Conservation (phyloP, 2,888 invertebrate genomes). For the Epicampocera succincta region DNA sequence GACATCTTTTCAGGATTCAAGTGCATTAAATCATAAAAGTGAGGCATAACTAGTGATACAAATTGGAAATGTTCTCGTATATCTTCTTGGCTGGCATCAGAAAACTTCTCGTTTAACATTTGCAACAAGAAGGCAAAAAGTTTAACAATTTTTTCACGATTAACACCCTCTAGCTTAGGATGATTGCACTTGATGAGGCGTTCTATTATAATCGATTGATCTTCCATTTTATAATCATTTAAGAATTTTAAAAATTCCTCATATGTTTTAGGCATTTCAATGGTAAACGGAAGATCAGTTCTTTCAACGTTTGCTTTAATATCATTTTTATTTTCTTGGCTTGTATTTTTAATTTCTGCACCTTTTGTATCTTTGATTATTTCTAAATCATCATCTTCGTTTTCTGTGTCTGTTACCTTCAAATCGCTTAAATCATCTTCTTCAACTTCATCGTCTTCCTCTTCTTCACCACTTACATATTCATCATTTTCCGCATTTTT, state of each 20-base stretch:
- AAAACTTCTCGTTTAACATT: conserved; percentile 87
- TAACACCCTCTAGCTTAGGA: conserved; percentile 89
- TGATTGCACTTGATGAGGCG: conserved; percentile 94
- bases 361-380: not conserved
- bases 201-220: conserved; percentile 88
- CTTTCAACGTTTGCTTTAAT: conserved; percentile 70
- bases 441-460: conserved; percentile 78
- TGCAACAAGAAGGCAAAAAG: conserved; percentile 90
- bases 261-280: conserved; percentile 84
- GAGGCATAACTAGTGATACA: conserved; percentile 84
- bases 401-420: conserved; percentile 79
- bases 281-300: conserved; percentile 85
- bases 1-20: conserved; percentile 87
- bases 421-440: conserved; percentile 80
- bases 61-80: conserved; percentile 84
- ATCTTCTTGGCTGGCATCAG: conserved; percentile 79
- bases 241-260: conserved; percentile 86
- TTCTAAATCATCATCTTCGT: conserved; percentile 41
- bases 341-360: conserved; percentile 28
- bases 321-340: conserved; percentile 4
- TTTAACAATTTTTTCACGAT: conserved; percentile 88
- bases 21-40: conserved; percentile 87
- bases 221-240: conserved; percentile 84
- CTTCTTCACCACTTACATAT: conserved; percentile 75
- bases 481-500: conserved; percentile 70